phyloP scores from a whole-genome alignment of 2,797 vertebrate species.

The Sebastes miniatus region DNA sequence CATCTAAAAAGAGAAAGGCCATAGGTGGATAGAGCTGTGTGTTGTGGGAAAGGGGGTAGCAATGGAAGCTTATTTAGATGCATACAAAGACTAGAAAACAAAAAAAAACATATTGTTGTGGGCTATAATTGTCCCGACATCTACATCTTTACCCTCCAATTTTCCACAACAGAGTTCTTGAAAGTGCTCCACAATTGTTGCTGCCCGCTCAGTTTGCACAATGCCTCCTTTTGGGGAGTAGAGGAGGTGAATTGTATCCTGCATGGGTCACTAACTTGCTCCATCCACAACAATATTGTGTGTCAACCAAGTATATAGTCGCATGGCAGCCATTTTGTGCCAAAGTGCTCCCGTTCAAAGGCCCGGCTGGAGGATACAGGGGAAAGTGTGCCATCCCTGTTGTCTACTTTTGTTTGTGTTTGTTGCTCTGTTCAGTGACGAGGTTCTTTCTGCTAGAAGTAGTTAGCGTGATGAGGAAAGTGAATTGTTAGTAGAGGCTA shows the following conservation, averaged over 20 bases:
- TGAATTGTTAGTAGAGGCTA: background rate
- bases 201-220: slow-evolving; percentile 46
- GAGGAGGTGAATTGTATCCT: slow-evolving; percentile 53
- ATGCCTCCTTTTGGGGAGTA: slow-evolving; percentile 46
- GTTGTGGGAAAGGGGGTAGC: background rate
- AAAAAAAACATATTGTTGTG: background rate
- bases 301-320: slow-evolving; percentile 55
- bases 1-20: background rate
- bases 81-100: background rate
- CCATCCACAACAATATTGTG: slow-evolving; percentile 60
- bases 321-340: slow-evolving; percentile 77
- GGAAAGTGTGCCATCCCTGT: slow-evolving; percentile 66
- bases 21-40: background rate
- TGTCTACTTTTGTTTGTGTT: slow-evolving; percentile 60
- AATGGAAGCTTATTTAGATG: background rate
- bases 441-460: slow-evolving; percentile 1
- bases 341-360: slow-evolving; percentile 60
- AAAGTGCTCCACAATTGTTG: slow-evolving; percentile 39
- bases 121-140: slow-evolving; percentile 22
- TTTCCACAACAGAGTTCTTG: slow-evolving; percentile 24
- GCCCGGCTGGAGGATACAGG: slow-evolving; percentile 40
- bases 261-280: slow-evolving; percentile 67
- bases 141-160: slow-evolving; percentile 11
- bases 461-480: slow-evolving; percentile 24
- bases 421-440: slow-evolving; percentile 29